phyloP scores from a whole-genome alignment of 2,113 vertebrate genomes.

The Elephantulus edwardii region DNA sequence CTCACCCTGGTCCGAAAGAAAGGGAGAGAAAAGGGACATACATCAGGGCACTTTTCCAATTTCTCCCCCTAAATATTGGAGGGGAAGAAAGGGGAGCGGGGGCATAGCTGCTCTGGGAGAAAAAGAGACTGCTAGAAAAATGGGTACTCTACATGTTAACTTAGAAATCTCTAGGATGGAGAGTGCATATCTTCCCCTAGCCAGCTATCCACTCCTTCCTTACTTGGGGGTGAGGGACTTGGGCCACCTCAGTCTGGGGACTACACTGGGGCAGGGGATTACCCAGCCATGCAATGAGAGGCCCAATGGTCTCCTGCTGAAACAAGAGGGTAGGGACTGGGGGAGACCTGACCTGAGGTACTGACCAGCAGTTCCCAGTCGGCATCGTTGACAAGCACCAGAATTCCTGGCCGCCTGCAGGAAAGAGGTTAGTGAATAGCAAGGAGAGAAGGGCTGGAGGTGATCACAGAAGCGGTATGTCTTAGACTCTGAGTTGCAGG shows the following conservation, averaged over 20 bases:
- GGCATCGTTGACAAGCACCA: slow-evolving; percentile 97
- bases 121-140: slow-evolving; percentile 17
- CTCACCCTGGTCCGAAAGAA: slow-evolving; percentile 88
- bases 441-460: background rate
- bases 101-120: slow-evolving; percentile 21
- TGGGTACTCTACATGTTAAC: background rate
- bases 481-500: background rate
- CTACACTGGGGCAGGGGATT: background rate
- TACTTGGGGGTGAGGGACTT: background rate
- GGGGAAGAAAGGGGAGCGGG: background rate
- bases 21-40: slow-evolving; percentile 55
- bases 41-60: background rate
- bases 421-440: slow-evolving; percentile 68
- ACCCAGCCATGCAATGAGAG: background rate
- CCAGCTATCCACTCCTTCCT: background rate
- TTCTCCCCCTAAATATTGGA: background rate
- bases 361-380: slow-evolving; percentile 99
- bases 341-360: slow-evolving; percentile 54
- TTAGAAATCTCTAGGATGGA: background rate
- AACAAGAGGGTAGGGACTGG: background rate
- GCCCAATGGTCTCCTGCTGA: background rate
- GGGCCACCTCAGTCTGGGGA: background rate
- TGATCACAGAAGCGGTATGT: background rate
- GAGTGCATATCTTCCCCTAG: background rate
- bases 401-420: slow-evolving; percentile 95